Evolutionary conservation across 2,113 vertebrate species (phyloP).

Genomic region (Anser brachyrhynchus): DNA sequence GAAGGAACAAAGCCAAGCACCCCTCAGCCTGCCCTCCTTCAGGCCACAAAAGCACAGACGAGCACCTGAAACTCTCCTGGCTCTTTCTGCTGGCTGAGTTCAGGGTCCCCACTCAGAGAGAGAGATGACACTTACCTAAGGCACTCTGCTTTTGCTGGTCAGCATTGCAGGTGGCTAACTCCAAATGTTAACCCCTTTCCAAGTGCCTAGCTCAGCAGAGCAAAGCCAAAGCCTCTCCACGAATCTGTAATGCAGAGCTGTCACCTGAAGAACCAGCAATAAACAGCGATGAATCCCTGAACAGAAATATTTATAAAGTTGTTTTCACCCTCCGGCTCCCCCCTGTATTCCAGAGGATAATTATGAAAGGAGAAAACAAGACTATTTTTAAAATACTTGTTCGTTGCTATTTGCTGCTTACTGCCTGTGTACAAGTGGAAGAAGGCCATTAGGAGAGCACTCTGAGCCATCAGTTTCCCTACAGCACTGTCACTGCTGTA

Average conservation of each 20-base stretch:
- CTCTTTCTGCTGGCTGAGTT: not conserved
- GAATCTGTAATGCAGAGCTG: accelerated
- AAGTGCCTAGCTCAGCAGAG: not conserved
- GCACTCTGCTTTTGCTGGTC: not conserved
- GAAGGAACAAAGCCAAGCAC: not conserved
- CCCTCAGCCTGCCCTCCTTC: not conserved
- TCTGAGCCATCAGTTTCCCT: not conserved
- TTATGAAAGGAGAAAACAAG: not conserved
- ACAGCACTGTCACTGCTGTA: not conserved
- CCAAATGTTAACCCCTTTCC: not conserved
- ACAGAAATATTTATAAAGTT: not conserved
- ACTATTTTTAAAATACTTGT: not conserved
- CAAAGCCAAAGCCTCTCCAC: not conserved
- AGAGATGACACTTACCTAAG: not conserved
- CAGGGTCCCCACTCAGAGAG: not conserved
- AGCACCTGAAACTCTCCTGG: not conserved
- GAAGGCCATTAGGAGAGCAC: not conserved
- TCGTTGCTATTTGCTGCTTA: not conserved
- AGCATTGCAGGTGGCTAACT: not conserved
- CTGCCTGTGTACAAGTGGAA: not conserved
- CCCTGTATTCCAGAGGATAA: not conserved
- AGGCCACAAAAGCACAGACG: not conserved
- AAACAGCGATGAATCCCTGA: accelerated
- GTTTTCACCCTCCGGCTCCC: not conserved
- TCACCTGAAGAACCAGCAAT: not conserved